Conservation (phyloP, 2,113 vertebrate genomes). For the Phaethon lepturus region DNA sequence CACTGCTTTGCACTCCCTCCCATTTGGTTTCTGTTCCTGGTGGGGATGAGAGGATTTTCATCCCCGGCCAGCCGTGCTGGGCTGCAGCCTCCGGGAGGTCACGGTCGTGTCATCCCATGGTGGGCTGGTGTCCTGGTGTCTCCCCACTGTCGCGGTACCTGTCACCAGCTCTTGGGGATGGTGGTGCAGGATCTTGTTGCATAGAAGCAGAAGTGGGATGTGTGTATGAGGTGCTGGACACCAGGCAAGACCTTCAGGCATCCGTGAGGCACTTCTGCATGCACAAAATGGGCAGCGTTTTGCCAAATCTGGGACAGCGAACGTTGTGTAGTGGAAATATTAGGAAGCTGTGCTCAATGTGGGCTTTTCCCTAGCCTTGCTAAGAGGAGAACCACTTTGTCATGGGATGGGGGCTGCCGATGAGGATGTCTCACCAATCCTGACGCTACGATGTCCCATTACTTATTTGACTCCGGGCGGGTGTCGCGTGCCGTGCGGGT, state of each 20-base stretch:
- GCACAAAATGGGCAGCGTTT: rapidly evolving
- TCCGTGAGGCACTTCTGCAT: neutral
- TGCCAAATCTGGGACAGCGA: neutral
- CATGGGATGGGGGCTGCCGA: neutral
- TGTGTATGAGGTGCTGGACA: neutral
- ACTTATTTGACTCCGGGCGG: neutral
- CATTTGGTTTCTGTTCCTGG: neutral
- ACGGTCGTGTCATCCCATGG: neutral
- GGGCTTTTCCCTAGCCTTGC: neutral
- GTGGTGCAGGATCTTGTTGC: neutral
- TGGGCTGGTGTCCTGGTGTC: neutral
- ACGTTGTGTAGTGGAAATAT: neutral
- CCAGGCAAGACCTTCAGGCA: neutral
- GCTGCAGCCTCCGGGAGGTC: neutral
- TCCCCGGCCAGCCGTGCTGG: neutral
- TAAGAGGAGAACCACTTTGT: neutral
- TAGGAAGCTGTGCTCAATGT: neutral
- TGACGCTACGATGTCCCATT: neutral
- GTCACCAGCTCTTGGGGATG: rapidly evolving
- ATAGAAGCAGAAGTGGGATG: rapidly evolving
- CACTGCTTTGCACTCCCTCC: neutral
- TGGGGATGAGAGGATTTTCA: neutral
- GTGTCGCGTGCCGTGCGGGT: rapidly evolving
- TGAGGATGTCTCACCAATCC: too few relatives aligned
- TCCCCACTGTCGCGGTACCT: rapidly evolving